These are phyloP conservation scores for Dascillus cervinus DNA, from an alignment of 2,888 invertebrate species.

Conservation along the genomic window DNA sequence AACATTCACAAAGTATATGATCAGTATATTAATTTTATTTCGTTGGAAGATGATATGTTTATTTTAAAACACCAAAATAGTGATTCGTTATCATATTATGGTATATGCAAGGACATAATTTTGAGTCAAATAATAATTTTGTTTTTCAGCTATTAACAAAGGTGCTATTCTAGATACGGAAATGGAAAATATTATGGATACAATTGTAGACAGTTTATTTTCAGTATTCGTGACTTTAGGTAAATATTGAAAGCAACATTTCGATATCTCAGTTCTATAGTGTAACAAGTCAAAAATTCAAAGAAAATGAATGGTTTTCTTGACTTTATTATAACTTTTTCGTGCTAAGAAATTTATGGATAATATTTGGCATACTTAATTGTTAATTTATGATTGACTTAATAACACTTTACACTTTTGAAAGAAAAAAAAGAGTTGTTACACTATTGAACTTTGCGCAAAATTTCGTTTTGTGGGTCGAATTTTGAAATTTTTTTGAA, in stretches of 20 bases:
- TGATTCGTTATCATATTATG: conserved; percentile 86
- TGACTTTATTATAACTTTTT: no score
- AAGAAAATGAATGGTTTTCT: no score
- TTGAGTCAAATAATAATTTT: not conserved
- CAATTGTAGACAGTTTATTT: conserved; percentile 92
- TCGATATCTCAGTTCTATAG: no score
- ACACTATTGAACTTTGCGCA: no score
- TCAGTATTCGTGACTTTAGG: conserved; percentile 96
- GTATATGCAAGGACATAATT: conserved; percentile 44
- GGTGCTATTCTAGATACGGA: conserved; percentile 92
- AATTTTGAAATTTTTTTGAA: conserved; percentile 3
- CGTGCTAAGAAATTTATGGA: no score
- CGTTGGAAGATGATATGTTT: conserved; percentile 96
- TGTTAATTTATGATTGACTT: no score
- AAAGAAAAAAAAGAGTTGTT: no score
- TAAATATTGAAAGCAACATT: no score
- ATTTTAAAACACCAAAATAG: conserved; percentile 88
- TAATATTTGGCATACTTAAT: no score
- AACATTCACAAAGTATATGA: conserved; percentile 93
- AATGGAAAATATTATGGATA: conserved; percentile 91
- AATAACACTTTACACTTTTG: no score
- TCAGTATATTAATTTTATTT: conserved; percentile 97
- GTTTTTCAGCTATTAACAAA: conserved; percentile 75
- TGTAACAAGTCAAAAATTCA: no score
- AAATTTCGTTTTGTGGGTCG: no score